A percentile compares a stretch with the other conserved stretches of the same genome.
phyloP scores from a whole-genome alignment of 1,140 invertebrate species.

The Maconellicoccus hirsutus region DNA sequence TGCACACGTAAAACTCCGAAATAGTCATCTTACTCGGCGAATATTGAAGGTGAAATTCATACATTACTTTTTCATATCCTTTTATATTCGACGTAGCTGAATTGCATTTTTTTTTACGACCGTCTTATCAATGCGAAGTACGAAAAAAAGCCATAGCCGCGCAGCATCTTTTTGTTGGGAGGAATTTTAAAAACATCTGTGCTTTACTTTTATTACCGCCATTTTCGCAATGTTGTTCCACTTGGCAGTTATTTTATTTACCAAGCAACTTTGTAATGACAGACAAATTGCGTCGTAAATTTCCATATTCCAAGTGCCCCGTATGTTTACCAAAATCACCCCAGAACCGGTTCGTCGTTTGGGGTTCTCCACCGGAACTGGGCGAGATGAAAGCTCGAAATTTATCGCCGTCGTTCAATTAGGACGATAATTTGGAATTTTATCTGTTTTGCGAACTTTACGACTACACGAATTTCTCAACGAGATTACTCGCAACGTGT shows the following conservation, averaged over 20 bases:
- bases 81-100: too few species aligned
- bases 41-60: too few species aligned
- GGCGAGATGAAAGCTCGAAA: neutral
- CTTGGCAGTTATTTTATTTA: constrained; percentile 1
- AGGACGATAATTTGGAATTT: neutral
- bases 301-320: neutral
- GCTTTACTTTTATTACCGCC: neutral
- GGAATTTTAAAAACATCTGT: neutral
- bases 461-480: neutral
- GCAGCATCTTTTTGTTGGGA: neutral
- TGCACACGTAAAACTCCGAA: too few species aligned
- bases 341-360: too few species aligned
- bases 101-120: neutral
- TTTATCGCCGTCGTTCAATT: neutral
- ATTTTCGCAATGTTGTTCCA: neutral
- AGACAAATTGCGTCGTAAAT: constrained; percentile 4
- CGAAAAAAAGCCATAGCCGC: neutral
- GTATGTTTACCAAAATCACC: too few species aligned
- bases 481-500: constrained; percentile 7
- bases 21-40: too few species aligned
- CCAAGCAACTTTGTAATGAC: neutral
- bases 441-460: neutral
- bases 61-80: too few species aligned
- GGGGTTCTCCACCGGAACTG: too few species aligned
- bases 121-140: neutral